Base-by-base conservation (phyloP, 2,113 vertebrate species). In the Salvelinus alpinus region DNA sequence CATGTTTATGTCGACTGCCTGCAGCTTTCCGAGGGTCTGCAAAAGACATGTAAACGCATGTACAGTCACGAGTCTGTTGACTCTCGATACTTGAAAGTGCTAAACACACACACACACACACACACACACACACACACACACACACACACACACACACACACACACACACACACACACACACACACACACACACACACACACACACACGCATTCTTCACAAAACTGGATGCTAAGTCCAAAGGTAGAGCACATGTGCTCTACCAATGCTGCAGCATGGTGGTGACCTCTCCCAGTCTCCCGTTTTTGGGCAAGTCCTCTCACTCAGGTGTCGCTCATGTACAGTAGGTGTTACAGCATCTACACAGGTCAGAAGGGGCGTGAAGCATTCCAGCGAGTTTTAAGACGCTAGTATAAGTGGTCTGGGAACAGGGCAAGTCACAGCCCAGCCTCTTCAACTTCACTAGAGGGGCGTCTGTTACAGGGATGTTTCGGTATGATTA, bases 371-470 rank as follows among this genome's bases (percentile, higher is more conserved):
- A 64, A 20, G 70, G 12, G 3, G 57, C 47, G 66, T 79, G 60
- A 88, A 80, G 74, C 75, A 83, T 86, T 90, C 82, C 86, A 90
- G 62, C 80, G 73, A 76, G 2, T 76, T 68, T 73, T 76, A n/a
- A 73, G 67, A 77, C 65, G 71, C 76, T 73, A 22, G 20, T n/a
- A 34, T 8, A 0, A 18, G 78, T 47, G 60, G 57, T 72, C 77
- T 77, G 71, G 34, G 4, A 51, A 65, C 1, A 62, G 73, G 73
- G 22, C 74, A 79, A 73, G 82, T 72, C 73, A 65, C 65, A 20
- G 79, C 79, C 76, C 64, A 54, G 51, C 12, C 60, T 25, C 11
- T 71, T 73, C 47, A 54, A 54, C 51, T 16, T 77, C 70, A 54
- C 27, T 16, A 13, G 13, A 76, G 14, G 59, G 59, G 20, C 64